Base-by-base conservation (phyloP, 2,113 vertebrate species). In the Microcebus murinus region DNA sequence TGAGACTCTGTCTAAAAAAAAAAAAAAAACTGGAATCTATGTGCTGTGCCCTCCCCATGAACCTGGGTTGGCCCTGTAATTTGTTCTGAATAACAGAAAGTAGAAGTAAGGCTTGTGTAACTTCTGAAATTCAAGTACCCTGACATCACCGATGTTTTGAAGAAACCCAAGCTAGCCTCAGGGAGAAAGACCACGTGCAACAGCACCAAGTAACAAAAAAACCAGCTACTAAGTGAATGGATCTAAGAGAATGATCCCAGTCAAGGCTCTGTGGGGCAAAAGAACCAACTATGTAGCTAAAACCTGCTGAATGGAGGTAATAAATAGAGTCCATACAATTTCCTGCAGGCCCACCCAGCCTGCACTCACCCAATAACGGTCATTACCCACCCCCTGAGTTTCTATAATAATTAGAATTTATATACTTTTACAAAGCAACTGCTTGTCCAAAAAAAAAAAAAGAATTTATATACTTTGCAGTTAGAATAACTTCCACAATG, bases 61-160 rank as follows among this genome's bases (percentile, higher is more conserved):
- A 91, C 63, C 63, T 82, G 4, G 21, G 12, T 52, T 89, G 39
- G 39, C 52, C 15, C 9, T 81, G 52, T 71, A 25, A 82, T 84
- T 79, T 85, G 36, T 81, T 96, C 50, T 42, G 25, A 93, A 52
- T 21, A 80, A 88, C 45, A 76, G 23, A 93, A 82, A 59, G n/a
- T 71, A 15, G 36, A 52, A 90, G n/a, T 50, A 42, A 93, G 61
- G 34, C 8, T 61, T 55, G n/a, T 48, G 3, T 48, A 57, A 67
- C 83, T 77, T 93, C 48, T 84, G 84, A 92, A 6, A 82, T 52
- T 57, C 84, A 87, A 90, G 73, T 52, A 68, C 9, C 57, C 14
- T 39, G n/a, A 77, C 68, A 90, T 17, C 31, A 83, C 1, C 39
- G 55, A 63, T 65, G 80, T 13, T 82, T 14, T 48, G 11, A 82